Base-by-base conservation (phyloP, 2,113 vertebrate species). In the Cromileptes altivelis region DNA sequence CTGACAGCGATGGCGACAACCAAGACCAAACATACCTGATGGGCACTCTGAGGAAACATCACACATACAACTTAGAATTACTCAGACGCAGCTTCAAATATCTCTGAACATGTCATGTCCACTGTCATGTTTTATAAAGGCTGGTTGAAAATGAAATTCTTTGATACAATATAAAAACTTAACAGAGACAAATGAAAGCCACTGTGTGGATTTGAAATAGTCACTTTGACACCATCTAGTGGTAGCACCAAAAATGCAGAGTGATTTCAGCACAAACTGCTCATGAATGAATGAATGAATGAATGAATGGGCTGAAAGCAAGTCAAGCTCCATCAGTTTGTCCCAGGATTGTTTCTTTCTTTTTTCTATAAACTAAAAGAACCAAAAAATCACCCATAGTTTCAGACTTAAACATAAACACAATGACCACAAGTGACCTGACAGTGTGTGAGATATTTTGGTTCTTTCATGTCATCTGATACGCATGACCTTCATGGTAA, bases 1-100 rank as follows among this genome's bases (percentile, higher is more conserved):
- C 91, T 94, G 97, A 64, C 98, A 99, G 12, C 0, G 93, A 21
- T 89, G 96, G 12, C 21, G 94, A 75, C 98, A 99, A 76, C 91
- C 89, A 0, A 85, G 93, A 56, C 98, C 98, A 3, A 97, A 99
- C 92, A 80, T 92, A 10, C 97, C 97, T 3, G 87, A 90, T 0
- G 96, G 95, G 80, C 98, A 99, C 90, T 92, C 98, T 99, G 80
- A 77, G 14, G 61, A 57, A 81, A 61, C 1, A 87, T 11, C 63
- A 72, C 65, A 85, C 25, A 68, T n/a, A 33, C 13, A 23, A 3
- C 2, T 75, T 40, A 67, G 11, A 55, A 11, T 47, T 15, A 49
- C 3, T 18, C 4, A 71, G 18, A 10, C 4, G 2, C 14, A 30
- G 27, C 23, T 53, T 42, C 18, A 15, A 52, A 27, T 42, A 42